phyloP scores from a whole-genome alignment of 1,140 invertebrate species.

The Globodera rostochiensis region DNA sequence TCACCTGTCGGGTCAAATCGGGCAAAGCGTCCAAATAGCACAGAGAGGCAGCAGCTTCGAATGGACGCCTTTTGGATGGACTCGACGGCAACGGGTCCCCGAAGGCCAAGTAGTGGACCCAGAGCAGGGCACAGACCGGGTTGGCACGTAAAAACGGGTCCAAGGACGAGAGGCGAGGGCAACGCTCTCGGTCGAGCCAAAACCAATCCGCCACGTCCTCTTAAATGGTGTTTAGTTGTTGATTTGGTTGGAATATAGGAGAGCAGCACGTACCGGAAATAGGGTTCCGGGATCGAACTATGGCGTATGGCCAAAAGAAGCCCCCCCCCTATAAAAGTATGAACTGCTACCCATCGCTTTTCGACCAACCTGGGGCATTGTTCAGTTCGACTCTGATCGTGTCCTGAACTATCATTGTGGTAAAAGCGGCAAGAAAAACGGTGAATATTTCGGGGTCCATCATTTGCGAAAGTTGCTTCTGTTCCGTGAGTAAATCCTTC shows the following conservation, averaged over 20 bases:
- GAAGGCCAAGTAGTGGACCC: constrained; percentile 30
- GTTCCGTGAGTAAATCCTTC: constrained; percentile 4
- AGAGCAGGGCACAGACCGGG: constrained; percentile 28
- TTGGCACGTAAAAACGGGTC: constrained; percentile 23
- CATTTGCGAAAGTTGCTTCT: neutral
- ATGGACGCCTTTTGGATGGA: constrained; percentile 14
- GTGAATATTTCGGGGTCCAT: constrained; percentile 39
- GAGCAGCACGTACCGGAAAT: neutral
- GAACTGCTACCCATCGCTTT: too few species aligned
- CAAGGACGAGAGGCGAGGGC: neutral
- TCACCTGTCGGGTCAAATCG: constrained; percentile 10
- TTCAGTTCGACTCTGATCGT: constrained; percentile 40
- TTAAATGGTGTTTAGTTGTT: neutral
- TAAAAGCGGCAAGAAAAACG: constrained; percentile 41
- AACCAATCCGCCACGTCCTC: constrained; percentile 30
- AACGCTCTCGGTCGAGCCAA: constrained; percentile 7
- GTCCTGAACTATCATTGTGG: constrained; percentile 38
- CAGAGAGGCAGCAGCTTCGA: constrained; percentile 5
- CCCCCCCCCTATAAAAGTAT: too few species aligned
- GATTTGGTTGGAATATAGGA: neutral
- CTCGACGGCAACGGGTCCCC: constrained; percentile 19
- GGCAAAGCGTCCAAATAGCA: constrained; percentile 20
- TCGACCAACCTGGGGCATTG: constrained; percentile 26
- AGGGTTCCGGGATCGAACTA: too few species aligned
- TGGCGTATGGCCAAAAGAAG: too few species aligned